phyloP scores from a whole-genome alignment of 92 coral and sea anemone genomes.

The Epizoanthus ramosus region DNA sequence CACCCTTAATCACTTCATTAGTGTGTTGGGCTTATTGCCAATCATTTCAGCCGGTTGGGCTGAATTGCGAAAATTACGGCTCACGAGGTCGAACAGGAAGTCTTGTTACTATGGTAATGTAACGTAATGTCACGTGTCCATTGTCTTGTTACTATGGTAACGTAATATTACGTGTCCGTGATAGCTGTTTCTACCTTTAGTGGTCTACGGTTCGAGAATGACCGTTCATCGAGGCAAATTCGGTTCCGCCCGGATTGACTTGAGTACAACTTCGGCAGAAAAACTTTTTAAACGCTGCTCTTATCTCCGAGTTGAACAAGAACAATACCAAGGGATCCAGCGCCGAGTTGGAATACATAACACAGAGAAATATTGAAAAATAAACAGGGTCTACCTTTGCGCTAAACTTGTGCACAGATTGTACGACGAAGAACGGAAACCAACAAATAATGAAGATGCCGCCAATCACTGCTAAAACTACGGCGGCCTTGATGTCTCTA shows the following conservation, averaged over 20 bases:
- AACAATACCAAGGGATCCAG: slow-evolving; percentile 78
- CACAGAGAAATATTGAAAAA: slow-evolving; percentile 82
- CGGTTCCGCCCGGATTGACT: slow-evolving; percentile 36
- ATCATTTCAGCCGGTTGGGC: too few species aligned
- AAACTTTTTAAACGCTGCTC: slow-evolving; percentile 65
- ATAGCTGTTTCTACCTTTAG: not conserved
- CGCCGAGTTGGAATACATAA: slow-evolving; percentile 95
- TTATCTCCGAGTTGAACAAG: slow-evolving; percentile 81
- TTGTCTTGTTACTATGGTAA: not conserved
- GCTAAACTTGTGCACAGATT: slow-evolving; percentile 89
- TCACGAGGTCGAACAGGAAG: too few species aligned
- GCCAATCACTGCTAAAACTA: slow-evolving; percentile 86
- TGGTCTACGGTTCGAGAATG: slow-evolving; percentile 17
- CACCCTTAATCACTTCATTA: too few species aligned
- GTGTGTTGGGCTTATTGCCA: too few species aligned
- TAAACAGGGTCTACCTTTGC: slow-evolving; percentile 72
- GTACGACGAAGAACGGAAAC: slow-evolving; percentile 97
- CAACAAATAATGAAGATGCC: slow-evolving; percentile 93
- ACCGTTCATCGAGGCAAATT: slow-evolving; percentile 22
- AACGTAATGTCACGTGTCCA: not conserved
- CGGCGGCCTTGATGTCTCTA: slow-evolving; percentile 88
- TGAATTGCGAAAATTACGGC: too few species aligned
- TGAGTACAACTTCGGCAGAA: slow-evolving; percentile 63
- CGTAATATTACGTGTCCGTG: too few species aligned
- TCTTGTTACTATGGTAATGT: too few species aligned